A percentile compares a stretch with the other conserved stretches of the same genome.
Evolutionary conservation across 2,888 invertebrate genomes (phyloP).

Genomic region (Pemphredon lugubris): DNA sequence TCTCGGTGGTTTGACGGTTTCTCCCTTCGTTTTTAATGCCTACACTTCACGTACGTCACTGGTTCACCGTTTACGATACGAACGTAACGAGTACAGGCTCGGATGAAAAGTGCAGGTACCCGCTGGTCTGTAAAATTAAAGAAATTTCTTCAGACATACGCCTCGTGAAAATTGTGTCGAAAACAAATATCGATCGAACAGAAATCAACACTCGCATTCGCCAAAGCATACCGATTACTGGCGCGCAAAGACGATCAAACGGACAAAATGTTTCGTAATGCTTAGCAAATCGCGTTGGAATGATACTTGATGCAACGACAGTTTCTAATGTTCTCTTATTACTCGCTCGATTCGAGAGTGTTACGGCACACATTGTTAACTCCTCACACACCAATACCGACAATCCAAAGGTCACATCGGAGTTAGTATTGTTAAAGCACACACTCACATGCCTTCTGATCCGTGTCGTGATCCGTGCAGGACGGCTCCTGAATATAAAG

Average conservation of each 20-base stretch:
- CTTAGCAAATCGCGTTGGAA: not conserved
- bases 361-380: constrained; percentile 66
- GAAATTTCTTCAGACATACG: not conserved
- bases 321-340: not conserved
- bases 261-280: not conserved
- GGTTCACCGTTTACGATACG: constrained; percentile 76
- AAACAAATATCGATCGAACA: too few relatives aligned
- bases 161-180: not conserved
- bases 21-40: constrained; percentile 51
- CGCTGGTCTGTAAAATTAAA: constrained; percentile 71
- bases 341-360: constrained; percentile 23
- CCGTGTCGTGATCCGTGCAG: constrained; percentile 71
- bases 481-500: constrained; percentile 81
- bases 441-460: constrained; percentile 81
- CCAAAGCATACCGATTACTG: too few relatives aligned
- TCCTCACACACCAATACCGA: constrained; percentile 46
- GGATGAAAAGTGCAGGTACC: constrained; percentile 79
- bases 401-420: constrained; percentile 52
- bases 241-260: too few relatives aligned
- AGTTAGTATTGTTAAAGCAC: constrained; percentile 80
- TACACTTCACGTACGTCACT: constrained; percentile 73
- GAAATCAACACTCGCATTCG: too few relatives aligned
- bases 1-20: constrained; percentile 8
- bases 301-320: not conserved
- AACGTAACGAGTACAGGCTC: constrained; percentile 80